Conservation (phyloP, 2,113 vertebrate species). For the Lycocorax pyrrhopterus region DNA sequence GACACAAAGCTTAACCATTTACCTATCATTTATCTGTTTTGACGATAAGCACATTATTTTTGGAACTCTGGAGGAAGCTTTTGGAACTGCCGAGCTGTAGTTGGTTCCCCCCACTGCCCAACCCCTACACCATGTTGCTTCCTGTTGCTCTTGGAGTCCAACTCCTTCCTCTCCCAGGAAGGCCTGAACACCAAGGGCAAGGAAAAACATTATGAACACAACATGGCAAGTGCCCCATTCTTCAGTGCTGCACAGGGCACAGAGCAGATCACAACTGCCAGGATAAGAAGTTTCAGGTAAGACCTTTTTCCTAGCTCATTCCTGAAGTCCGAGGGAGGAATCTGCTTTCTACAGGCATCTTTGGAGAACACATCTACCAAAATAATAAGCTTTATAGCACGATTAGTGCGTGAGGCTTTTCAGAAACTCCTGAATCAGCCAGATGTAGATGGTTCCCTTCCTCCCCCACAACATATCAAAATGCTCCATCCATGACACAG, state of each 20-base stretch:
- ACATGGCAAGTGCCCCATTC: rapidly evolving
- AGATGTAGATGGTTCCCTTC: background rate
- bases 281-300: background rate
- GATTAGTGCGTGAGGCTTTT: background rate
- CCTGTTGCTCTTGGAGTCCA: background rate
- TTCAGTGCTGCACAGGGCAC: background rate
- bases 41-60: background rate
- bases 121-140: background rate
- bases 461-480: rapidly evolving
- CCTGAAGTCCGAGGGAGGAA: background rate
- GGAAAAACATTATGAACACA: background rate
- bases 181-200: background rate
- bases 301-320: background rate
- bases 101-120: background rate
- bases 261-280: background rate
- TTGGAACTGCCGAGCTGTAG: background rate
- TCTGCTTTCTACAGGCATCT: background rate
- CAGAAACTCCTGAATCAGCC: background rate
- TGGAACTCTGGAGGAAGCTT: background rate
- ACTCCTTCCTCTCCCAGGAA: background rate
- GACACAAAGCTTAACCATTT: background rate
- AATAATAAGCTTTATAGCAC: background rate
- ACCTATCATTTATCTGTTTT: background rate
- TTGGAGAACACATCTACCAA: background rate
- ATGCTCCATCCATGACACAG: background rate